Percentiles rank a stretch among this genome's conserved stretches.
These are phyloP conservation scores for Anarhynchus alexandrinus DNA, from an alignment of 2,113 vertebrate species.

Conservation along the genomic window DNA sequence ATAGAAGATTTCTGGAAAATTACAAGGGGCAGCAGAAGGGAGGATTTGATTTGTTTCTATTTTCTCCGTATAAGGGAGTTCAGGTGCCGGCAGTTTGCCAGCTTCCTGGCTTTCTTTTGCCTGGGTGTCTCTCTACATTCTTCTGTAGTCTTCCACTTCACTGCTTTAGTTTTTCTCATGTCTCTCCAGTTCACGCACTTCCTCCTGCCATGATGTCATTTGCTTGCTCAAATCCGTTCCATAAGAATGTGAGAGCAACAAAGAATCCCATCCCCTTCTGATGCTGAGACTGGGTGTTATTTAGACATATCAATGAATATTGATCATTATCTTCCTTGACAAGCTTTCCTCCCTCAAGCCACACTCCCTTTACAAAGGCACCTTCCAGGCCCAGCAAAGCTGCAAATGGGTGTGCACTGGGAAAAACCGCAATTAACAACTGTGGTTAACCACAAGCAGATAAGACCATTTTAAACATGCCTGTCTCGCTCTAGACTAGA, in stretches of 20 bases:
- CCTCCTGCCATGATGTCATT: not conserved
- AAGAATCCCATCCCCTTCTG: not conserved
- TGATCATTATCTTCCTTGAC: not conserved
- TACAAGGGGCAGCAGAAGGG: slow-evolving; percentile 39
- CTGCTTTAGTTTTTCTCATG: not conserved
- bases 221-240: not conserved
- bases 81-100: not conserved
- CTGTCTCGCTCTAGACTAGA: slow-evolving; percentile 7
- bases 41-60: slow-evolving; percentile 35
- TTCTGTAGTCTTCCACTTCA: not conserved
- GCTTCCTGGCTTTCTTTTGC: not conserved
- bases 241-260: not conserved
- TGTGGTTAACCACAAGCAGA: slow-evolving; percentile 29
- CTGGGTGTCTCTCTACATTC: not conserved
- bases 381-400: not conserved
- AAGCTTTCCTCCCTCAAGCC: not conserved
- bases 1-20: slow-evolving; percentile 47
- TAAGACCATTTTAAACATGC: slow-evolving; percentile 4
- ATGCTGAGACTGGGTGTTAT: not conserved
- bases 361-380: not conserved
- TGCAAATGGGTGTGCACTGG: not conserved
- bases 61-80: not conserved
- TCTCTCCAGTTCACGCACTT: not conserved
- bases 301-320: not conserved
- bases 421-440: not conserved